These are phyloP conservation scores for Oreotrochilus melanogaster DNA, from an alignment of 2,113 vertebrate species.

Conservation along the genomic window DNA sequence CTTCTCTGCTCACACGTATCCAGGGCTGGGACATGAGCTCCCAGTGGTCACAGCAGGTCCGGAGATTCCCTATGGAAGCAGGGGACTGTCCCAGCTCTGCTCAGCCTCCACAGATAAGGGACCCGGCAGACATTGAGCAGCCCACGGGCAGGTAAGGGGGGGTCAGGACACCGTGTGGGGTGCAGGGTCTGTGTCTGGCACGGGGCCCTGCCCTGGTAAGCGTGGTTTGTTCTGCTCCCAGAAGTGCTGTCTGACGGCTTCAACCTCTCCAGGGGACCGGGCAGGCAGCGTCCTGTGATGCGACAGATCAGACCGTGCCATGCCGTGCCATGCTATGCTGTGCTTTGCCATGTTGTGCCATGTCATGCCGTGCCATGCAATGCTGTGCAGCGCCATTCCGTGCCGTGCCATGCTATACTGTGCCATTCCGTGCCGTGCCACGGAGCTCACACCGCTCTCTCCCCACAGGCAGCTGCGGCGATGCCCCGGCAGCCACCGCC, in stretches of 20 bases:
- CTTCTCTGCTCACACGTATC: not conserved
- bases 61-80: conserved; percentile 77
- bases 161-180: rapidly evolving
- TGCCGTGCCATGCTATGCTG: rapidly evolving
- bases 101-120: conserved; percentile 10
- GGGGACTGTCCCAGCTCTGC: conserved; percentile 75
- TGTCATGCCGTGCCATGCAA: rapidly evolving
- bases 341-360: rapidly evolving
- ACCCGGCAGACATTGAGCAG: not conserved
- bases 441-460: not conserved
- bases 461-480: conserved; percentile 46
- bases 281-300: too few relatives aligned
- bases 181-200: too few relatives aligned
- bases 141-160: not conserved
- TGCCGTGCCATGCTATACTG: not conserved
- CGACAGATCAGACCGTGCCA: not conserved
- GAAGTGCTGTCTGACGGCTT: rapidly evolving
- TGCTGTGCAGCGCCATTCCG: rapidly evolving
- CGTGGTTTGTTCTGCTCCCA: rapidly evolving
- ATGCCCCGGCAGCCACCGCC: conserved; percentile 57
- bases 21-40: conserved; percentile 70
- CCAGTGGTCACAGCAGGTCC: conserved; percentile 51
- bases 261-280: not conserved
- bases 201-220: too few relatives aligned
- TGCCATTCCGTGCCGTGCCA: too few relatives aligned